Evolutionary conservation across 2,888 invertebrate species (phyloP), one percentile per base, ranked within the genome.

Genomic region (Hirtodrosophila histrioides): DNA sequence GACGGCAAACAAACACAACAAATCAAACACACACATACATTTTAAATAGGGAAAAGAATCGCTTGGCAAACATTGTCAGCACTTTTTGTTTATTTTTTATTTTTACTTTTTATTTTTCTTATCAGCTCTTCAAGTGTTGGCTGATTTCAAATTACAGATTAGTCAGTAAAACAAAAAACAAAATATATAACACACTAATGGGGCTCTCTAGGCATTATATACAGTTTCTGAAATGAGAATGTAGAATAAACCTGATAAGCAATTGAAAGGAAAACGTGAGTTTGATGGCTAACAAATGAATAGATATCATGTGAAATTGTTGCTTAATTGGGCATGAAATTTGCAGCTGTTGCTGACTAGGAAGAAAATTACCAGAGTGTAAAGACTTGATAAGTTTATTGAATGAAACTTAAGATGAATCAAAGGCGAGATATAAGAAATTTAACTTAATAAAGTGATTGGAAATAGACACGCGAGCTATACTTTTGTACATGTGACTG

Each of bases 211-310:
- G 6, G 17, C 10, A 51, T 45, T 41, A 45, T 61, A n/a, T 39
- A 29, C 41, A 12, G 31, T 41, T 3, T 41, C 4, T 27, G 6
- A 27, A 27, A 27, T 5, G 6, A 5, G 6, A 27, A 27, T 24
- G 17, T 6, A 41, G 31, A 49, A 9, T 36, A 11, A 29, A 17
- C 45, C 65, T 65, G 61, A 66, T 65, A 75, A 56, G 57, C 57
- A 66, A 66, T 61, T 48, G 43, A 40, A 57, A 74, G 49, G 41
- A 57, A 57, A 63, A 63, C 61, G 61, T 62, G 61, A 62, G 48
- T 55, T 12, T 36, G 17, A 17, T 17, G 17, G 17, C 53, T 8
- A n/a, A 24, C 27, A 39, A 43, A 48, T 35, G 12, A 51, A 51
- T 43, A 44, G 43, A 44, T 53, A 60, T 40, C 31, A 31, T 6